Evolutionary conservation across 2,113 vertebrate species (phyloP).

Genomic region (Anser brachyrhynchus): DNA sequence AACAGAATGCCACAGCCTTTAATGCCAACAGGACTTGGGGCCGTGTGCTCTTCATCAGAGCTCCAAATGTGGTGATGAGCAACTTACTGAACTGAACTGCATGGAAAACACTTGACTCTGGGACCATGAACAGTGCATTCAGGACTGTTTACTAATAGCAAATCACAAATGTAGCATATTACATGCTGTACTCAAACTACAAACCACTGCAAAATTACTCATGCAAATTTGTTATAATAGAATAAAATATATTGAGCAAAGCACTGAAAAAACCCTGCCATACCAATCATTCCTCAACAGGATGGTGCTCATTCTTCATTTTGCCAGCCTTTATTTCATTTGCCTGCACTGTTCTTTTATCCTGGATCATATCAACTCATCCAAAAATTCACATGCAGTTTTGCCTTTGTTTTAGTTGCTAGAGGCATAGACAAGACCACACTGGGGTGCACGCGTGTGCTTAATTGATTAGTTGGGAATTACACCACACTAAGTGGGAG

Average conservation of each 20-base stretch:
- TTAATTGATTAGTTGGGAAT: not conserved
- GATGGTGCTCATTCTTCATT: fast-evolving
- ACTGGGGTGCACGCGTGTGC: not conserved
- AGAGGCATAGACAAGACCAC: not conserved
- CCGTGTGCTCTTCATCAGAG: not conserved
- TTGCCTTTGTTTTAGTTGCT: not conserved
- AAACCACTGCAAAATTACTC: not conserved
- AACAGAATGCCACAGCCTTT: not conserved
- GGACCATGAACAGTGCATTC: not conserved
- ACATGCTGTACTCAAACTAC: not conserved
- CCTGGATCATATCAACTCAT: not conserved
- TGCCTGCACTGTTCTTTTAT: not conserved
- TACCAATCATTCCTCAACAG: not conserved
- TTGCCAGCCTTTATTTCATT: not conserved
- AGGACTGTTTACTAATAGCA: not conserved
- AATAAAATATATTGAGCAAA: not conserved
- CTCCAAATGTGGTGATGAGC: not conserved
- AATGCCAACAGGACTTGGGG: not conserved
- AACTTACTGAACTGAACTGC: not conserved
- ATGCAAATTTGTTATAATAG: not conserved
- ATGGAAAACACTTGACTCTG: fast-evolving
- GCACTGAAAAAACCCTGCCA: not conserved
- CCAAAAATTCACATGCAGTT: not conserved
- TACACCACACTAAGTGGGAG: not conserved
- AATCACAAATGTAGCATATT: not conserved